These are phyloP conservation scores for Neotoma lepida DNA, from an alignment of 2,113 vertebrate species.

Conservation along the genomic window DNA sequence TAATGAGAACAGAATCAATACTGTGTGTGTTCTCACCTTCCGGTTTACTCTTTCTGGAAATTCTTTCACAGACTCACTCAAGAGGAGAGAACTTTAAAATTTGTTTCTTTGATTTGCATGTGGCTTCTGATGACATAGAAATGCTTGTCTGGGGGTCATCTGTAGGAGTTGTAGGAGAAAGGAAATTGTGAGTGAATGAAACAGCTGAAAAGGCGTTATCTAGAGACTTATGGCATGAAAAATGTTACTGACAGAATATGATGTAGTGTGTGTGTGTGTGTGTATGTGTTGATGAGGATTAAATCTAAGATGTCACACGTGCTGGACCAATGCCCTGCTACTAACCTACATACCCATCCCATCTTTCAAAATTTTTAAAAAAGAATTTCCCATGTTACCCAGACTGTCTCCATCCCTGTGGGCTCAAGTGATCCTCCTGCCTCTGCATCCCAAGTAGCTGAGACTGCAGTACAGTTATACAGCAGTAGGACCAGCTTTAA, in stretches of 20 bases:
- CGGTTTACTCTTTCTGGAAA: neutral
- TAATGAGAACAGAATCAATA: neutral
- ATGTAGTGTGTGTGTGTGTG: neutral
- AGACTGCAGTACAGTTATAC: neutral
- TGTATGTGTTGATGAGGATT: neutral
- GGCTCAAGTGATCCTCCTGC: neutral
- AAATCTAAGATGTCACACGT: neutral
- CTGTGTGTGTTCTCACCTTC: neutral
- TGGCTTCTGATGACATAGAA: neutral
- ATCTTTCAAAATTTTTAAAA: neutral
- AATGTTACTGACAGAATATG: neutral
- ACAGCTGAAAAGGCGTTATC: neutral
- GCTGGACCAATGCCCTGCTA: neutral
- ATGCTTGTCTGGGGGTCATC: neutral
- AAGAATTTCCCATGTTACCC: neutral
- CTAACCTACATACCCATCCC: neutral
- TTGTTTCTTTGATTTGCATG: neutral
- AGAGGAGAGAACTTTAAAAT: neutral
- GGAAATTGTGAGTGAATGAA: neutral
- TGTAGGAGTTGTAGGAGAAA: neutral
- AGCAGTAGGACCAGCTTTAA: neutral
- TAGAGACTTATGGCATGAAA: neutral
- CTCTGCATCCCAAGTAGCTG: neutral
- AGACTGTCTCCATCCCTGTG: neutral
- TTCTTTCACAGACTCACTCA: neutral